phyloP scores from a whole-genome alignment of 1,140 invertebrate species.

The Bombus confusus region DNA sequence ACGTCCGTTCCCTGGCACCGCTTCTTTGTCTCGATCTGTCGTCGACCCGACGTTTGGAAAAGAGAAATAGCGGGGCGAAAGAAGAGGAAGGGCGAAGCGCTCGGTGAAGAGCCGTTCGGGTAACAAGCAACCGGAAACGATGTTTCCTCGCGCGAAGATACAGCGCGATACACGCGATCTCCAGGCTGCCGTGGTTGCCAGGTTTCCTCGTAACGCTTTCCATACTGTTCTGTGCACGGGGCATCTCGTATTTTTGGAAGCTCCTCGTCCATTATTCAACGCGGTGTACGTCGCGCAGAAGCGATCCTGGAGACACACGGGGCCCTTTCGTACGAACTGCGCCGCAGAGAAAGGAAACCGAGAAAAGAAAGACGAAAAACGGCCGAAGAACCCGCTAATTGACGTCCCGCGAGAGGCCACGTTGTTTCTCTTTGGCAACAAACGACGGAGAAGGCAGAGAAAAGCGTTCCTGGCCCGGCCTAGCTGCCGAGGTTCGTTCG shows the following conservation, averaged over 20 bases:
- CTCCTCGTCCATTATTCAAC: conserved; percentile 45
- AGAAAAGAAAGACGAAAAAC: conserved; percentile 4
- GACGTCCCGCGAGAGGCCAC: conserved; percentile 57
- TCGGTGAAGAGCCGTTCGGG: no score
- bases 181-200: background rate
- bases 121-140: conserved; percentile 23
- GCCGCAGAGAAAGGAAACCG: background rate
- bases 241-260: conserved; percentile 10
- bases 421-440: conserved; percentile 61
- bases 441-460: background rate
- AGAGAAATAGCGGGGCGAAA: no score
- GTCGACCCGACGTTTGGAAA: background rate
- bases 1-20: background rate
- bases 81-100: background rate
- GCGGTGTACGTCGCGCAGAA: background rate
- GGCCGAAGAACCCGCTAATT: conserved; percentile 56
- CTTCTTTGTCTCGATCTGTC: background rate
- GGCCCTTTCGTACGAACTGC: conserved; percentile 12
- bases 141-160: conserved; percentile 11
- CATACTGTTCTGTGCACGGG: no score
- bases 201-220: background rate
- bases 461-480: background rate
- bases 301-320: conserved; percentile 16
- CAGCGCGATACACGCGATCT: background rate
- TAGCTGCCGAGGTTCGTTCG: conserved; percentile 51